phyloP scores from a whole-genome alignment of 2,888 invertebrate species.

The Rhaphigaster nebulosa region DNA sequence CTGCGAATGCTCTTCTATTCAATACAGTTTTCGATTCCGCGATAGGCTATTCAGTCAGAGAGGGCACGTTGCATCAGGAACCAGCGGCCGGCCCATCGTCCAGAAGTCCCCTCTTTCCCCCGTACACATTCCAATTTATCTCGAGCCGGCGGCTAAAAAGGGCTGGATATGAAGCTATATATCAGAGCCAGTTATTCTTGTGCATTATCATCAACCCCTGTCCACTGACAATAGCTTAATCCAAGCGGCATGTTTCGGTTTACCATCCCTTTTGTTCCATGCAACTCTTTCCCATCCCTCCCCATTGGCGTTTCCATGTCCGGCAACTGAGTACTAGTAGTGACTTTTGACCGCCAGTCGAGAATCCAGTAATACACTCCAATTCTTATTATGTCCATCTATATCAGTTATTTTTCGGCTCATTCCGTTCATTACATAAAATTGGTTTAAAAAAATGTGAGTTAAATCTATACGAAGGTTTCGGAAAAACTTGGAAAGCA shows the following conservation, averaged over 20 bases:
- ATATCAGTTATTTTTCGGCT: too few relatives aligned
- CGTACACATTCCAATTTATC: not conserved
- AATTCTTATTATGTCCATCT: not conserved
- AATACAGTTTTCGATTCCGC: not conserved
- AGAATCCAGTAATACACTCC: not conserved
- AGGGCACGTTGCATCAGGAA: not conserved
- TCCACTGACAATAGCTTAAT: conserved; percentile 49
- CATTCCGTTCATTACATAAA: too few relatives aligned
- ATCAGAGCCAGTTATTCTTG: conserved; percentile 40
- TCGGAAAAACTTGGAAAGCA: too few relatives aligned
- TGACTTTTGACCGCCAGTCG: not conserved
- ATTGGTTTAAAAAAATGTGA: too few relatives aligned
- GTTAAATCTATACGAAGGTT: too few relatives aligned
- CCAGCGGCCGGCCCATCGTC: not conserved
- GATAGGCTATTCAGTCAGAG: not conserved
- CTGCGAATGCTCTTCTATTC: not conserved
- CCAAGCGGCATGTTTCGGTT: conserved; percentile 46
- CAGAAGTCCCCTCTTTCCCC: not conserved
- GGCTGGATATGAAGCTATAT: conserved; percentile 43
- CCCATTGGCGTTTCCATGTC: not conserved
- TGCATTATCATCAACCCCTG: conserved; percentile 46
- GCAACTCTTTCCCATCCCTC: conserved; percentile 30
- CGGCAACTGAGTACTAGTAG: not conserved
- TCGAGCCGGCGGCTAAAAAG: conserved; percentile 19
- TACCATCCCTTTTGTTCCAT: conserved; percentile 38